Conservation (phyloP, 2,797 vertebrate genomes). For the Spea hammondii region DNA sequence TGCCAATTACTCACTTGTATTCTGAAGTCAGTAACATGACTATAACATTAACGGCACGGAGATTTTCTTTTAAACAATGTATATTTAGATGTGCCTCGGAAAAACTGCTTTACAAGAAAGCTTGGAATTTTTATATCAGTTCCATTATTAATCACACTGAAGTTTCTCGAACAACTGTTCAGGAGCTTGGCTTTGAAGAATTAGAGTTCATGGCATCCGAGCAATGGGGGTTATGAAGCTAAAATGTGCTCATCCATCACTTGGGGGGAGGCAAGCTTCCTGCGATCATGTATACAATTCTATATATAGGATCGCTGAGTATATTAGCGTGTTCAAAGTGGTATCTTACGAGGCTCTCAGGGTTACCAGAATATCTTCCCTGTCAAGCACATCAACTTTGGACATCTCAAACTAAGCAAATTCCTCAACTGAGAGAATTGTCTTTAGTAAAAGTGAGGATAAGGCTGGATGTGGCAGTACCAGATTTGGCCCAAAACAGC, state of each 20-base stretch:
- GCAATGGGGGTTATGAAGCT: neutral
- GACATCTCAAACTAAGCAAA: no score
- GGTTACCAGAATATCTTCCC: no score
- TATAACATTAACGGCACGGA: no score
- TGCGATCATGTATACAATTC: neutral
- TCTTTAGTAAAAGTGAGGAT: no score
- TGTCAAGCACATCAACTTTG: no score
- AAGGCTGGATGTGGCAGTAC: no score
- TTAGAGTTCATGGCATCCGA: neutral
- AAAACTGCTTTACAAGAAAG: neutral
- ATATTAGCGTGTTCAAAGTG: no score
- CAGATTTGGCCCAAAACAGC: no score
- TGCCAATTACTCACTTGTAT: no score
- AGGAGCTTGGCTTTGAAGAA: neutral
- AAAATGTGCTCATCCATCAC: conserved; percentile 1
- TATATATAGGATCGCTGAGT: neutral
- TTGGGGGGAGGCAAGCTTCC: neutral
- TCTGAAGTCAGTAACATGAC: no score
- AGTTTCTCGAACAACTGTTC: neutral
- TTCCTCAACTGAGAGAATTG: no score
- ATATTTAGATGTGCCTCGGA: neutral
- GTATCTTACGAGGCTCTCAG: no score
- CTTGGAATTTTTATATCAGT: neutral
- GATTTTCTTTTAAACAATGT: neutral
- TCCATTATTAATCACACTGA: neutral